phyloP scores from a whole-genome alignment of 2,888 invertebrate genomes.

The Torymus aiolomorphi region DNA sequence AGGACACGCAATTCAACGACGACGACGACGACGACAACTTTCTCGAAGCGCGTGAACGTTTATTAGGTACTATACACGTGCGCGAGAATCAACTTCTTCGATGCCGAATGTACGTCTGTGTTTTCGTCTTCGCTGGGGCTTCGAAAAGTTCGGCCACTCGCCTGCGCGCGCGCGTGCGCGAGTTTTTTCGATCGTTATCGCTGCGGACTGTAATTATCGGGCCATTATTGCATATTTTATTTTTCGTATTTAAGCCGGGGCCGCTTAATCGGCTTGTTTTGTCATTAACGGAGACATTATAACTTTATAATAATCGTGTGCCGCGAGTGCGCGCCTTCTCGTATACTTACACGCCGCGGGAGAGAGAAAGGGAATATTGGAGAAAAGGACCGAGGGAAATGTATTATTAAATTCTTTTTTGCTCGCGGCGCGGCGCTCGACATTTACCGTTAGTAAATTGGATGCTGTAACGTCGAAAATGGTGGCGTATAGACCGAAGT shows the following conservation, averaged over 20 bases:
- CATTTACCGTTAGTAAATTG: slow-evolving; percentile 14
- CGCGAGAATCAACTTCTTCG: slow-evolving; percentile 33
- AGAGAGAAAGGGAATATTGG: too few relatives aligned
- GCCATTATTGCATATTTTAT: slow-evolving; percentile 45
- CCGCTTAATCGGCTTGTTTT: slow-evolving; percentile 23
- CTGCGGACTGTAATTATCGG: slow-evolving; percentile 22
- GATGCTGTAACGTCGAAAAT: slow-evolving; percentile 6
- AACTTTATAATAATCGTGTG: background rate
- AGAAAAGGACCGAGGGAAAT: too few relatives aligned
- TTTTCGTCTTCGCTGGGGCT: slow-evolving; percentile 9
- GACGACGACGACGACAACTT: slow-evolving; percentile 14
- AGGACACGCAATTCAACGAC: slow-evolving; percentile 40
- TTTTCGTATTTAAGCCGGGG: slow-evolving; percentile 2
- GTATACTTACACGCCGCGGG: background rate
- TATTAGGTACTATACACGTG: slow-evolving; percentile 14
- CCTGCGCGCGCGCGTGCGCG: too few relatives aligned
- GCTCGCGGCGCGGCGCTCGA: background rate
- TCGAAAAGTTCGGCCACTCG: background rate
- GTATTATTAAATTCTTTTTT: slow-evolving; percentile 2
- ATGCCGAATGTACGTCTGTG: slow-evolving; percentile 10
- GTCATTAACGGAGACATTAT: slow-evolving; percentile 7
- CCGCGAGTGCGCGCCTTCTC: too few relatives aligned
- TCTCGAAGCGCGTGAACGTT: background rate
- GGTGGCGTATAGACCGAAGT: too few relatives aligned
- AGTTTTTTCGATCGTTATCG: slow-evolving; percentile 19